Evolutionary conservation across 2,888 invertebrate genomes (phyloP).

Genomic region (Synanthedon vespiformis): DNA sequence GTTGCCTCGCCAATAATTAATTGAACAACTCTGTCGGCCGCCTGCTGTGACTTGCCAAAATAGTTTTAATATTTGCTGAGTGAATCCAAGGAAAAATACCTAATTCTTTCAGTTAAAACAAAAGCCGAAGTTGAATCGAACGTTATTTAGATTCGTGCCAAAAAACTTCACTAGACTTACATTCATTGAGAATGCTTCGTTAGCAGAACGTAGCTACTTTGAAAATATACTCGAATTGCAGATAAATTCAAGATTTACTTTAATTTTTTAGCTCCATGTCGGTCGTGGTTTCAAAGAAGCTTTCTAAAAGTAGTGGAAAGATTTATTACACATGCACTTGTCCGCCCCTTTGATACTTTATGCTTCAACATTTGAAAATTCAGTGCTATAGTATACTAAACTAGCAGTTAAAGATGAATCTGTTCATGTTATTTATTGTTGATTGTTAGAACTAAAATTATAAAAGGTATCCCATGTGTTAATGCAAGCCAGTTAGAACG

Average conservation of each 20-base stretch:
- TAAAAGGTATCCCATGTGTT: too few species aligned
- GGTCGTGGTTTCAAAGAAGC: not conserved
- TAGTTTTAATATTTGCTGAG: slow-evolving; percentile 34
- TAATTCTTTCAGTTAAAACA: slow-evolving; percentile 14
- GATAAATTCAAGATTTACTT: slow-evolving; percentile 13
- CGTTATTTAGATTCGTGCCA: slow-evolving; percentile 27
- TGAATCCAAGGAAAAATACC: slow-evolving; percentile 19
- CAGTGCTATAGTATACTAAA: too few species aligned
- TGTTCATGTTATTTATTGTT: too few species aligned
- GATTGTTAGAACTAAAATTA: too few species aligned
- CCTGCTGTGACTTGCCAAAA: slow-evolving; percentile 25
- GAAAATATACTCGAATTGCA: slow-evolving; percentile 37
- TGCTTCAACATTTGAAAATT: not conserved
- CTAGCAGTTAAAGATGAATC: slow-evolving; percentile 4
- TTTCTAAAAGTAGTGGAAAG: not conserved
- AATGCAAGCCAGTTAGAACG: too few species aligned
- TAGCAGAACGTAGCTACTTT: slow-evolving; percentile 36
- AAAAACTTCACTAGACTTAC: slow-evolving; percentile 30
- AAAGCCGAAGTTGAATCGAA: slow-evolving; percentile 1
- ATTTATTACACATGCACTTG: not conserved
- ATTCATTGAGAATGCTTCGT: slow-evolving; percentile 30
- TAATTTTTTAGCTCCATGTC: not conserved
- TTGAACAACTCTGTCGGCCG: slow-evolving; percentile 4
- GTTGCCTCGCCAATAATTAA: slow-evolving; percentile 10
- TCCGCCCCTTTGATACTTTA: not conserved